Evolutionary conservation across 2,113 vertebrate species (phyloP).

Genomic region (Ammodytes dubius): DNA sequence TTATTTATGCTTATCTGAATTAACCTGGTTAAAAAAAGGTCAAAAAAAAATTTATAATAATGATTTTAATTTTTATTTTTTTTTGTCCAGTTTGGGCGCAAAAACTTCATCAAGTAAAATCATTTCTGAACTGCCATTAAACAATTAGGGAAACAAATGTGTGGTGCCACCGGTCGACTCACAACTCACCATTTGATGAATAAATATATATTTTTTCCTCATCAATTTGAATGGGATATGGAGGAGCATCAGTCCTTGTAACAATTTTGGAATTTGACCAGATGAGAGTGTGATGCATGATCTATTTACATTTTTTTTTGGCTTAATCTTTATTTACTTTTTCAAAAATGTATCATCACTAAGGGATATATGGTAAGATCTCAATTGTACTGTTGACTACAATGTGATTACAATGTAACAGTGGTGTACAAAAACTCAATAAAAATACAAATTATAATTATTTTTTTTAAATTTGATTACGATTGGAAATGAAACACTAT

Average conservation of each 20-base stretch:
- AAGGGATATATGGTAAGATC: too few species aligned
- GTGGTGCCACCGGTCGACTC: slow-evolving; percentile 44
- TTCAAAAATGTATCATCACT: too few species aligned
- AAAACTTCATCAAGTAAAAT: slow-evolving; percentile 36
- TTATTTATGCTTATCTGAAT: too few species aligned
- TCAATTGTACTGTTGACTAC: too few species aligned
- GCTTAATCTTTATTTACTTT: too few species aligned
- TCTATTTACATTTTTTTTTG: too few species aligned
- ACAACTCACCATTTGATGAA: background rate
- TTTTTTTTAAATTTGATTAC: background rate
- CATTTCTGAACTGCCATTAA: slow-evolving; percentile 68
- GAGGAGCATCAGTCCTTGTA: background rate
- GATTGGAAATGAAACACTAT: background rate
- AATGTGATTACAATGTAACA: too few species aligned
- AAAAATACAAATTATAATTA: background rate
- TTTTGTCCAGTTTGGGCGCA: background rate
- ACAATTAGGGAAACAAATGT: slow-evolving; percentile 41
- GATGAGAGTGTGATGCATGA: too few species aligned
- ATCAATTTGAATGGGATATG: background rate
- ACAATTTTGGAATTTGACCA: background rate
- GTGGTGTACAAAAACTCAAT: too few species aligned
- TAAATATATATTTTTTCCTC: background rate
- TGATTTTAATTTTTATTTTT: background rate
- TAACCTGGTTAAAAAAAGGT: too few species aligned
- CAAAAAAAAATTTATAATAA: too few species aligned